These are phyloP conservation scores for Eurystomus glaucurus DNA, from an alignment of 2,797 vertebrate species.

Conservation along the genomic window DNA sequence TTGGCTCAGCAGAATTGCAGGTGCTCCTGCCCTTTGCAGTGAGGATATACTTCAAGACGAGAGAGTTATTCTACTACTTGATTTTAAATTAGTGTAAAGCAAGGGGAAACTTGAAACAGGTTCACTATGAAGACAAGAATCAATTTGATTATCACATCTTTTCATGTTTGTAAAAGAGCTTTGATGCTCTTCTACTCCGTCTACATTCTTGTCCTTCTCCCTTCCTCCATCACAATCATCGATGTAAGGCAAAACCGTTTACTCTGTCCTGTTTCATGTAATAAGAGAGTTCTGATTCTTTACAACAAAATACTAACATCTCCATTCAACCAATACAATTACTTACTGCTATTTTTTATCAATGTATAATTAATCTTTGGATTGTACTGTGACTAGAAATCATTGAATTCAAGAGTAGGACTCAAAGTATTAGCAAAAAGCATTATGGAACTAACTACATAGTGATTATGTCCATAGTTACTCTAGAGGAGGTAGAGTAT, in stretches of 20 bases:
- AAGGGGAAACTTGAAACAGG: neutral
- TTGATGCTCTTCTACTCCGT: neutral
- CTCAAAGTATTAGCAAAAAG: conserved; percentile 5
- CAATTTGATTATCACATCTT: neutral
- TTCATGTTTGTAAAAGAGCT: neutral
- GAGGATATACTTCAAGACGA: neutral
- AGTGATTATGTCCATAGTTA: neutral
- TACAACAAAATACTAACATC: neutral
- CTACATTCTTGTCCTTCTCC: neutral
- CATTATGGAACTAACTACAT: neutral
- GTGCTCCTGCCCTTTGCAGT: neutral
- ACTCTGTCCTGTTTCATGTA: neutral
- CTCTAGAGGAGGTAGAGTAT: neutral
- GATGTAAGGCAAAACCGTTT: neutral
- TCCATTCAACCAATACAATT: neutral
- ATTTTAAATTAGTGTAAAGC: neutral
- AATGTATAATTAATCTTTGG: neutral
- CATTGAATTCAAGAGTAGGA: neutral
- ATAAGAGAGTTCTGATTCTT: neutral
- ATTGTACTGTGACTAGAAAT: neutral
- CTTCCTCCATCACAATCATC: neutral
- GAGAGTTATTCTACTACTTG: neutral
- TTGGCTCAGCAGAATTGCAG: neutral
- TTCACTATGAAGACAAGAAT: neutral
- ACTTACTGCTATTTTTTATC: neutral